A percentile compares a stretch with the other conserved stretches of the same genome.
Conservation (phyloP, 2,888 invertebrate species). For the Cenopis cana region DNA sequence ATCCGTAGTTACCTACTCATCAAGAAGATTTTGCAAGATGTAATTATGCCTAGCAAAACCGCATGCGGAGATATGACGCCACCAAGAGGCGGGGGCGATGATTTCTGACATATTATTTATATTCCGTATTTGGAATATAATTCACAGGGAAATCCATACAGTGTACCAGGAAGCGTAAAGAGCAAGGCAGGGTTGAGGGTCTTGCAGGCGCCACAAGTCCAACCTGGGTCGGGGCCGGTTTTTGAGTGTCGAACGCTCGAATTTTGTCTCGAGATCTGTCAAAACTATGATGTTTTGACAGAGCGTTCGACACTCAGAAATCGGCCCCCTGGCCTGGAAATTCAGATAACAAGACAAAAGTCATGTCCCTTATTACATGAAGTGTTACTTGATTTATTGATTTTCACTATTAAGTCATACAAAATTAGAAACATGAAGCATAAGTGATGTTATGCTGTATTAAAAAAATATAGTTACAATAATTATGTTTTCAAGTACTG, state of each 20-base stretch:
- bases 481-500: too few relatives aligned
- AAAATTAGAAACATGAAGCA: not conserved
- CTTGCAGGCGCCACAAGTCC: not conserved
- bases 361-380: too few relatives aligned
- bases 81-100: slow-evolving; percentile 23
- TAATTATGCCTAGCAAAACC: slow-evolving; percentile 28
- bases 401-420: not conserved
- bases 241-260: too few relatives aligned
- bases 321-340: too few relatives aligned
- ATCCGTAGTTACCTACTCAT: not conserved
- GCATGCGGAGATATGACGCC: slow-evolving; percentile 25
- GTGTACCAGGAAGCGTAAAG: slow-evolving; percentile 18
- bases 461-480: too few relatives aligned
- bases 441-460: too few relatives aligned
- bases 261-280: too few relatives aligned
- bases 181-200: slow-evolving; percentile 15
- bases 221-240: too few relatives aligned
- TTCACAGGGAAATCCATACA: slow-evolving; percentile 10
- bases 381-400: not conserved
- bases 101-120: slow-evolving; percentile 11
- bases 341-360: too few relatives aligned
- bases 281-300: too few relatives aligned
- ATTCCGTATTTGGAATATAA: not conserved
- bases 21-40: slow-evolving; percentile 25
- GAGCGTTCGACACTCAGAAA: too few relatives aligned